Conservation (phyloP, 1,140 invertebrate genomes). For the Drosophila leontia region DNA sequence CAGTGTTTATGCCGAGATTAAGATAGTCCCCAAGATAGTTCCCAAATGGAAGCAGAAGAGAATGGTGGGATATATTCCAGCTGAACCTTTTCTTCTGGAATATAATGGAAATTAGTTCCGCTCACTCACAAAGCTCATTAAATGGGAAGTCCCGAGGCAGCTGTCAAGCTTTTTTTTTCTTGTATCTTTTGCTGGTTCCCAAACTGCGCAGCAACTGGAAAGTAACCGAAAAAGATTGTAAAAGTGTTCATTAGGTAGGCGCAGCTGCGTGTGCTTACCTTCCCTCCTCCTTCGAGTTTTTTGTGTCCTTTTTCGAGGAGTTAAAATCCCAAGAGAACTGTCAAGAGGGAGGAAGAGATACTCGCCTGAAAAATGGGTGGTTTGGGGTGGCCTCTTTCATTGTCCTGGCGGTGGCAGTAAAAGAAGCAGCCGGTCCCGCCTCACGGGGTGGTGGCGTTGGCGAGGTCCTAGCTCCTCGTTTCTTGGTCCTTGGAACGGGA, state of each 20-base stretch:
- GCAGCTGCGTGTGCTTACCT: constrained; percentile 30
- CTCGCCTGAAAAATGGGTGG: constrained; percentile 17
- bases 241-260: constrained; percentile 40
- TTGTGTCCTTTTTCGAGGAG: constrained; percentile 22
- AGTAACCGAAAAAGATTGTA: constrained; percentile 32
- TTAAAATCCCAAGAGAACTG: constrained; percentile 7
- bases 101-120: constrained; percentile 50
- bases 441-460: constrained; percentile 71
- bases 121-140: constrained; percentile 45
- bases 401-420: constrained; percentile 24
- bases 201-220: constrained; percentile 44
- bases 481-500: constrained; percentile 31
- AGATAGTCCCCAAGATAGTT: constrained; percentile 25
- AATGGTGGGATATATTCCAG: constrained; percentile 20
- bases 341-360: constrained; percentile 23
- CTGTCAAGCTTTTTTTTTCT: constrained; percentile 39
- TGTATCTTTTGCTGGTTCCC: constrained; percentile 20
- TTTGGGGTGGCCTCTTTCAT: constrained; percentile 31
- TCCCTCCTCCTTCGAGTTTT: constrained; percentile 18
- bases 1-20: constrained; percentile 42
- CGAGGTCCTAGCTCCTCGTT: constrained; percentile 27
- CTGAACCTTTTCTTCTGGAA: constrained; percentile 4
- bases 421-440: constrained; percentile 66
- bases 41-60: constrained; percentile 15
- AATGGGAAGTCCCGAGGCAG: constrained; percentile 21